Evolutionary conservation across 1,140 invertebrate genomes (phyloP).

Genomic region (Marisa cornuarietis): DNA sequence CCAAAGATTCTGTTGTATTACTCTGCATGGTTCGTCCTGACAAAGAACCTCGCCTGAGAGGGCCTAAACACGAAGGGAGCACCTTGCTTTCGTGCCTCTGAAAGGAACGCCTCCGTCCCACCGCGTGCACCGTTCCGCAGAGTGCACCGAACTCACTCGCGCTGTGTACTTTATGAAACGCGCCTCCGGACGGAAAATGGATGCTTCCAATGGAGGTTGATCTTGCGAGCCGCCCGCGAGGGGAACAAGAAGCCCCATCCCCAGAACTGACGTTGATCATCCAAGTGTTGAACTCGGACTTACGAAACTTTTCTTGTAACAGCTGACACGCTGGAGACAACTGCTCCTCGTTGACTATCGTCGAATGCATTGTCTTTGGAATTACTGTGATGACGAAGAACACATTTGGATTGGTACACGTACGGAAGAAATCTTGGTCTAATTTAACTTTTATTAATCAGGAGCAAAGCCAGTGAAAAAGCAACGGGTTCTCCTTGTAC

Average conservation of each 20-base stretch:
- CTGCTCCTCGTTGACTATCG: too few species aligned
- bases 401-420: too few species aligned
- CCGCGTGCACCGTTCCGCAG: background rate
- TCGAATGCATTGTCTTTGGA: too few species aligned
- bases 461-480: too few species aligned
- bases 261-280: slow-evolving; percentile 9
- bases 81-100: slow-evolving; percentile 7
- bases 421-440: too few species aligned
- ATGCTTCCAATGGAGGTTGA: background rate
- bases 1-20: background rate
- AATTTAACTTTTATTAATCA: too few species aligned
- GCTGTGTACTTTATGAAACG: background rate
- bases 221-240: background rate
- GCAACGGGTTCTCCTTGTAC: too few species aligned
- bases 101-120: background rate
- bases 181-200: background rate
- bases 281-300: background rate
- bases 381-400: too few species aligned
- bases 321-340: too few species aligned
- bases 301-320: too few species aligned
- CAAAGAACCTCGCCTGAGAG: background rate
- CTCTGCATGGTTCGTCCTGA: background rate
- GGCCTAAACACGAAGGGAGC: slow-evolving; percentile 2
- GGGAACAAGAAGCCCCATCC: background rate
- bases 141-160: background rate